These are phyloP conservation scores for Hyperoplus lanceolatus DNA, from an alignment of 2,797 vertebrate species.

Conservation along the genomic window DNA sequence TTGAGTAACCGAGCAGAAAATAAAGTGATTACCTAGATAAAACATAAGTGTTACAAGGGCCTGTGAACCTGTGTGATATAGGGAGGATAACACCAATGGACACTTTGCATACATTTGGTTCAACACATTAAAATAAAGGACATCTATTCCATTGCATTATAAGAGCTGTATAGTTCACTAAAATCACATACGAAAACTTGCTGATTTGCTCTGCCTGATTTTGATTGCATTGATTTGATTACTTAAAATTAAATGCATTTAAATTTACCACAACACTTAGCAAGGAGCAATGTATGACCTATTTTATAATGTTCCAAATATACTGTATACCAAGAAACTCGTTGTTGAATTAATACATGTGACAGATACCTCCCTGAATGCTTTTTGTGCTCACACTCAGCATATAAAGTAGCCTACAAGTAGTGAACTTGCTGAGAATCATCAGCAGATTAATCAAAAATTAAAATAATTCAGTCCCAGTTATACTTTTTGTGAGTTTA, in stretches of 20 bases:
- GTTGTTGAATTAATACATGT: background rate
- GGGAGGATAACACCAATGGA: constrained; percentile 20
- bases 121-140: constrained; percentile 6
- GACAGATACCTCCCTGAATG: background rate
- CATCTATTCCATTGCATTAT: background rate
- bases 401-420: too few relatives aligned
- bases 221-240: constrained; percentile 1
- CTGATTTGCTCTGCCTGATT: constrained; percentile 2
- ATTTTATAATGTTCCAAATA: constrained; percentile 1
- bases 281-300: background rate
- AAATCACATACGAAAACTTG: background rate
- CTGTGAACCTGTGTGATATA: constrained; percentile 5
- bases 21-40: constrained; percentile 26
- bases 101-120: constrained; percentile 18
- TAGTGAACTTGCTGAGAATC: background rate
- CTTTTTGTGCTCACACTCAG: background rate
- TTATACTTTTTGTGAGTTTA: background rate
- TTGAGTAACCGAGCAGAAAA: constrained; percentile 43
- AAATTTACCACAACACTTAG: background rate
- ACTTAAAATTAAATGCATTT: background rate
- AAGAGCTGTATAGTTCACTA: background rate
- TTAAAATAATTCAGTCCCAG: background rate
- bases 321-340: background rate
- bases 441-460: background rate
- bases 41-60: constrained; percentile 14